Percentiles rank a stretch among this genome's conserved stretches.
Evolutionary conservation across 2,888 invertebrate genomes (phyloP).

Genomic region (Agriopis aurantiaria): DNA sequence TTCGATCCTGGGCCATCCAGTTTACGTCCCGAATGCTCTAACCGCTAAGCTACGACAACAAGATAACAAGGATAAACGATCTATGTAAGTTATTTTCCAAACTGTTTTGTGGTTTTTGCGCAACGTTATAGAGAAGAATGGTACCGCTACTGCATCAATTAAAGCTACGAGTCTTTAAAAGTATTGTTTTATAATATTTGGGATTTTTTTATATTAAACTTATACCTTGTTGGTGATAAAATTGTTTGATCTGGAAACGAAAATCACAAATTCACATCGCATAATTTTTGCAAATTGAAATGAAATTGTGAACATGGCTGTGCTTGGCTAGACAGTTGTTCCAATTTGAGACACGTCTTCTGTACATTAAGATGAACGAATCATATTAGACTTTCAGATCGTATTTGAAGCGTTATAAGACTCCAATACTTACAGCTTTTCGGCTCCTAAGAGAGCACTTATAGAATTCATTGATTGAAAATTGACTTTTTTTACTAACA

Average conservation of each 20-base stretch:
- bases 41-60: too few species aligned
- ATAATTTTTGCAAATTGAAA: constrained; percentile 13
- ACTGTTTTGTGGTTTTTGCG: too few species aligned
- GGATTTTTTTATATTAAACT: too few species aligned
- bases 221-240: too few species aligned
- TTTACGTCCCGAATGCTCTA: too few species aligned
- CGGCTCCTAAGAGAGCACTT: not conserved
- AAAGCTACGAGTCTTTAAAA: too few species aligned
- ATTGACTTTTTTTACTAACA: not conserved
- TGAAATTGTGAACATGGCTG: constrained; percentile 14
- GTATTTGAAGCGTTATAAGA: constrained; percentile 16
- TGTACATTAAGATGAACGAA: constrained; percentile 23
- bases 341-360: constrained; percentile 22
- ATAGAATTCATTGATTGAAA: constrained; percentile 7
- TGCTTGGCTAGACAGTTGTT: constrained; percentile 18
- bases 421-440: constrained; percentile 10
- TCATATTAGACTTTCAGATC: constrained; percentile 22
- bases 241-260: not conserved
- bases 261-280: constrained; percentile 12
- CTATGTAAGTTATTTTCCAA: too few species aligned
- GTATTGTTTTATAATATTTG: too few species aligned
- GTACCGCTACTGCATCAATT: too few species aligned
- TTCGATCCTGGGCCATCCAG: too few species aligned
- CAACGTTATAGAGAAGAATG: too few species aligned
- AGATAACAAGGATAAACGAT: too few species aligned